A percentile compares a stretch with the other conserved stretches of the same genome.
Evolutionary conservation across 2,888 invertebrate genomes (phyloP).

Genomic region (Rhimphoctona megacephalus): DNA sequence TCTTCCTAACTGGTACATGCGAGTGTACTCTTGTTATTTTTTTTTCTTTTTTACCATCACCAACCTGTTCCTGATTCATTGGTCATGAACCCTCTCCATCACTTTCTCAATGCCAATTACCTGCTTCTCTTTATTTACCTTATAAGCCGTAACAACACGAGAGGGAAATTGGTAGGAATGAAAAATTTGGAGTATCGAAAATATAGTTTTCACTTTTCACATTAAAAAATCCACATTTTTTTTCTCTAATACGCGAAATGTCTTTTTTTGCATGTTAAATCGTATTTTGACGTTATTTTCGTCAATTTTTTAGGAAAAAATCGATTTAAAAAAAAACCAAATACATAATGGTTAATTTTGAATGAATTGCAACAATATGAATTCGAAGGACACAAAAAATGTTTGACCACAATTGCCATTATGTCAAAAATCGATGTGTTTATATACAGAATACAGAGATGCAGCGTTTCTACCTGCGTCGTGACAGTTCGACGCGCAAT

Average conservation of each 20-base stretch:
- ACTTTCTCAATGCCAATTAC: conserved; percentile 56
- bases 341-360: conserved; percentile 49
- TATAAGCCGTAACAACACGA: conserved; percentile 22
- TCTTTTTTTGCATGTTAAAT: background rate
- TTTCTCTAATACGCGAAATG: background rate
- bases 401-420: background rate
- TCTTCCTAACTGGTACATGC: conserved; percentile 68
- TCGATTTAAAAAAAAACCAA: background rate
- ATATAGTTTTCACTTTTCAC: background rate
- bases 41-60: conserved; percentile 16
- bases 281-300: background rate
- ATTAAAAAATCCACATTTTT: background rate
- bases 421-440: conserved; percentile 55
- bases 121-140: conserved; percentile 42
- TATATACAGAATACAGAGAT: conserved; percentile 73
- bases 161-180: conserved; percentile 15
- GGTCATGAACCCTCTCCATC: conserved; percentile 58
- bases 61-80: conserved; percentile 71
- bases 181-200: conserved; percentile 6
- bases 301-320: background rate
- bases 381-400: background rate
- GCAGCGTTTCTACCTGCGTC: conserved; percentile 12
- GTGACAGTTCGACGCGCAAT: background rate
- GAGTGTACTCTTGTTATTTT: conserved; percentile 18
- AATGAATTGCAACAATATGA: background rate